Conservation (phyloP, 1,140 invertebrate species). For the Leucophenga varia region DNA sequence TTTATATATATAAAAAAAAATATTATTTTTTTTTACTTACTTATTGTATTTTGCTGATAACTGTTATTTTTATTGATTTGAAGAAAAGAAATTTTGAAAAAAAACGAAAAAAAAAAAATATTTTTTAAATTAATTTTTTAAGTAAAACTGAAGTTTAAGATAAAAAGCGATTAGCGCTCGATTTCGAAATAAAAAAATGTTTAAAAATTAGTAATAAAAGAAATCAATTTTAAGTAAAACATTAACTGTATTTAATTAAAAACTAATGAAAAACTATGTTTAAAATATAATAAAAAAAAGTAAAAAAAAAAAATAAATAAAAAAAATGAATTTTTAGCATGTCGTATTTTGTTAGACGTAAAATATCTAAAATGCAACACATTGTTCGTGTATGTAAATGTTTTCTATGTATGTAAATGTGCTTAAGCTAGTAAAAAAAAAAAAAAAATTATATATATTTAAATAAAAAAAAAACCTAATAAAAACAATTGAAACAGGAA, state of each 20-base stretch:
- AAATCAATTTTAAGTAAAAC: no score
- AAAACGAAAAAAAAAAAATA: conserved; percentile 9
- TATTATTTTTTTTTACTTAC: no score
- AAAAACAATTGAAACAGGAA: conserved; percentile 48
- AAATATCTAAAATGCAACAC: conserved; percentile 23
- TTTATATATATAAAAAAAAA: conserved; percentile 21
- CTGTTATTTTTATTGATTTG: no score
- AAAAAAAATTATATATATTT: conserved; percentile 9
- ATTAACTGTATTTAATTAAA: conserved; percentile 32
- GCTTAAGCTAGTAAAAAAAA: conserved; percentile 48
- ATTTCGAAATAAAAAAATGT: no score
- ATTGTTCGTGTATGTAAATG: conserved; percentile 42
- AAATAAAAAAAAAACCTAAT: conserved; percentile 40
- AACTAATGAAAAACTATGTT: conserved; percentile 2
- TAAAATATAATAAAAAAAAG: conserved; percentile 19
- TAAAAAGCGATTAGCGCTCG: no score
- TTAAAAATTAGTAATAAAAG: no score
- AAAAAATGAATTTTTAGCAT: conserved; percentile 25
- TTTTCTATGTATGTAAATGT: conserved; percentile 38
- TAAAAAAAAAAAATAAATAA: conserved; percentile 9
- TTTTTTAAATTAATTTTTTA: no score
- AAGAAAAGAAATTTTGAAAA: conserved; percentile 1
- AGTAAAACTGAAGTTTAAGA: conserved; percentile 30
- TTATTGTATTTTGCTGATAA: no score
- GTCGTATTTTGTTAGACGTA: conserved; percentile 18